Evolutionary conservation across 2,113 vertebrate genomes (phyloP), one percentile per base, ranked within the genome.

Genomic region (Corydoras maculifer): DNA sequence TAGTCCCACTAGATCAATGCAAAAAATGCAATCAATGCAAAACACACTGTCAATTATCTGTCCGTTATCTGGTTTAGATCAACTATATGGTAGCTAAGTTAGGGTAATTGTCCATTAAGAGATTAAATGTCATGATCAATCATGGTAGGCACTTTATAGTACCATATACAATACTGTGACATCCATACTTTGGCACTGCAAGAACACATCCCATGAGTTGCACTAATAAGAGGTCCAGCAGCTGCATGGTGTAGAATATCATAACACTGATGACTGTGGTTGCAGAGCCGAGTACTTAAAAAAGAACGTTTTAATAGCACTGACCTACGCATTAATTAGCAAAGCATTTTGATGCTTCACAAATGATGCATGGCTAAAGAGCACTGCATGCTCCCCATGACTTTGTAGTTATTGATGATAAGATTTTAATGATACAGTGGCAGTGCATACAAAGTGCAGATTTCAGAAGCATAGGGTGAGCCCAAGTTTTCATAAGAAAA

Each of bases 191-290:
- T 64, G 53, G 54, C 51, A 72, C 14, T 4, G 29, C 57, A 58
- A 65, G 43, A 3, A 13, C 49, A 18, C 15, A 31, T 12, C 43
- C 32, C 15, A 51, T 50, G 25, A 25, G 64, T 51, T 29, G 5
- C 35, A 65, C 11, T 66, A 66, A 72, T 72, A 25, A 60, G 2
- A 6, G 49, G 25, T 3, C 8, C 8, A 60, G 13, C 63, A 67
- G 71, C 71, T 67, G 71, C 18, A 60, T 6, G 64, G 71, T 5
- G 30, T 73, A 67, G 57, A 73, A 43, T 67, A 61, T 43, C 57
- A 61, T 67, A 73, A 67, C 71, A 73, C 7, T 43, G 64, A 29
- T 50, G 6, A 29, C 4, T 29, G 15, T 10, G 10, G 49, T 35
- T 4, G 49, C 15, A 58, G 63, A 70, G 14, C 29, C 18, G 69